Percentiles rank a stretch among this genome's conserved stretches.
Evolutionary conservation across 2,888 invertebrate species (phyloP).

Genomic region (Mycalesis mineus): DNA sequence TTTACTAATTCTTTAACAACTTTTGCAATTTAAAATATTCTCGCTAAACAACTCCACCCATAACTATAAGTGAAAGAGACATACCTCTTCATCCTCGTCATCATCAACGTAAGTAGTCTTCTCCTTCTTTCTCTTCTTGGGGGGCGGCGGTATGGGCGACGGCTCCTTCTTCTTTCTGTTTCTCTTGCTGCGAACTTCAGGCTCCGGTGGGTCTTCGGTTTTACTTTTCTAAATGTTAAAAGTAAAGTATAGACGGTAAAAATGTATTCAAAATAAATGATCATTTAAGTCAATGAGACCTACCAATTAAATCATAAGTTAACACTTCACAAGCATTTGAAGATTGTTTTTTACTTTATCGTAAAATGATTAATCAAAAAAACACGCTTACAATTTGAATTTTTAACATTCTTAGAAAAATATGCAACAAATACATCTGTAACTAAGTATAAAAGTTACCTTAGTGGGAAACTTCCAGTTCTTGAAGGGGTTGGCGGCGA

Average conservation of each 20-base stretch:
- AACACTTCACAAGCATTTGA: too few relatives aligned
- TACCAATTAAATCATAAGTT: too few relatives aligned
- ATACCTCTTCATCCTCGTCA: constrained; percentile 57
- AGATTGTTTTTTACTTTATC: too few relatives aligned
- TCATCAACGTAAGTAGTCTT: constrained; percentile 54
- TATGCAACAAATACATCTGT: too few relatives aligned
- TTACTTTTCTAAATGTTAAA: constrained; percentile 14
- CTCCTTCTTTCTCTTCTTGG: constrained; percentile 54
- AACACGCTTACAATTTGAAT: too few relatives aligned
- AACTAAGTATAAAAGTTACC: constrained; percentile 35
- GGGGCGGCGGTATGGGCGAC: constrained; percentile 46
- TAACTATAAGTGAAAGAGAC: neutral
- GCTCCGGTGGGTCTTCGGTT: constrained; percentile 45
- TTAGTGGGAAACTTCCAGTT: constrained; percentile 68
- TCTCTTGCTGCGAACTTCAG: constrained; percentile 54
- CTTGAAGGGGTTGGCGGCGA: constrained; percentile 74
- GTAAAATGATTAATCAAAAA: too few relatives aligned
- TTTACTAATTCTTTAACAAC: too few relatives aligned
- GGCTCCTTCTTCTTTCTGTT: constrained; percentile 75
- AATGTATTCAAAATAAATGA: too few relatives aligned
- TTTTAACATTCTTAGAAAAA: neutral
- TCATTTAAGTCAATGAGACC: too few relatives aligned
- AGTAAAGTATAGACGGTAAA: too few relatives aligned
- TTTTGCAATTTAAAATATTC: too few relatives aligned
- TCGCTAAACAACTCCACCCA: too few relatives aligned